Evolutionary conservation across 2,888 invertebrate genomes (phyloP), one percentile per base, ranked within the genome.

Genomic region (Drosophila falleni): DNA sequence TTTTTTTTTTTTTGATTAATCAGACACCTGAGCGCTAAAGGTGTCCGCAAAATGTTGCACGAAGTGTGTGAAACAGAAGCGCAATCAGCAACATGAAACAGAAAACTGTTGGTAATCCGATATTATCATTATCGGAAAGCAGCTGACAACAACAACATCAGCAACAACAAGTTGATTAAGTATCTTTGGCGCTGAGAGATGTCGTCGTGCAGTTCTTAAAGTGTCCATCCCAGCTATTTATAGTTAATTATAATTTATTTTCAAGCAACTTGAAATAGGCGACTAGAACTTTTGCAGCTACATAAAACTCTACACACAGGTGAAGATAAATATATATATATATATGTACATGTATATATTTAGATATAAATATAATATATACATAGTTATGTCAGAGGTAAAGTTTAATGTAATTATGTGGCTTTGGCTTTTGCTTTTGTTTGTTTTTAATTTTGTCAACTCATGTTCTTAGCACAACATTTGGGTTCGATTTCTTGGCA

Each of bases 181-280:
- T 58, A 58, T 50, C 58, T 59, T 59, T 31, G 56, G 35, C 37
- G 46, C 46, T 35, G 51, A 15, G 49, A 50, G 39, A 47, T 59
- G 46, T 41, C 55, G 66, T 29, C 29, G 58, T 15, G 50, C 37
- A 55, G 33, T 58, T 59, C 39, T 61, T 55, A 13, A 74, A 55
- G 35, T 51, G 47, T 41, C 61, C 70, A 50, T 50, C 58, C 50
- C 26, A 16, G 46, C 80, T 82, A 85, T 82, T 82, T 82, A 71
- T 82, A 75, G 81, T 62, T 68, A 65, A 77, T 74, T 81, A 81
- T 77, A 84, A 81, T 81, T 84, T 81, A 71, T 77, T 71, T 67
- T 80, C 77, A 77, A 81, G 63, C 60, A 67, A 67, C 68, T 75
- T 44, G 75, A 60, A 70, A 61, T 67, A 51, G 62, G 51, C 47